phyloP scores from a whole-genome alignment of 1,140 invertebrate genomes.

The Drosophila micromelanica region DNA sequence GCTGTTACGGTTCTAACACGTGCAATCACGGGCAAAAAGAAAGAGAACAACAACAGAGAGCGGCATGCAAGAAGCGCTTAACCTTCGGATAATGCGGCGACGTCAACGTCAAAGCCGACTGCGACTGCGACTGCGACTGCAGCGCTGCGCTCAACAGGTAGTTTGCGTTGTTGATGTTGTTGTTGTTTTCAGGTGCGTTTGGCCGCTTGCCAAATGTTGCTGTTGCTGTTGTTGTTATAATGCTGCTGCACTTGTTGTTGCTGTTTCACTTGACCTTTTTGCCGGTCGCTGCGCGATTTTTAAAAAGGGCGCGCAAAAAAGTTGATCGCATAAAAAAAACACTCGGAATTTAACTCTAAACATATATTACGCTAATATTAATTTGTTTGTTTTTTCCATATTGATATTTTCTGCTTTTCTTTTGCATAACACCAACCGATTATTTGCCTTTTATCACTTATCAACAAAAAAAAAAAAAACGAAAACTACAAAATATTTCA shows the following conservation, averaged over 20 bases:
- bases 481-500: too few species aligned
- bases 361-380: conserved; percentile 17
- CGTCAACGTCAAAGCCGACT: not conserved
- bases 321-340: not conserved
- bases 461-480: conserved; percentile 29
- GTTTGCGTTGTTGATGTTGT: conserved; percentile 1
- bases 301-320: not conserved
- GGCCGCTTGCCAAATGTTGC: conserved; percentile 12
- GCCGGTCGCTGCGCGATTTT: conserved; percentile 8
- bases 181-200: not conserved
- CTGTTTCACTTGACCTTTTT: conserved; percentile 24
- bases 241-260: conserved; percentile 22
- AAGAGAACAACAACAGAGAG: not conserved
- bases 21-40: not conserved
- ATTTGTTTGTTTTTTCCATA: conserved; percentile 5
- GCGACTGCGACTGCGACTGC: not conserved
- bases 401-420: not conserved
- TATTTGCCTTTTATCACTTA: conserved; percentile 17
- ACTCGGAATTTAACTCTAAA: not conserved
- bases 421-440: conserved; percentile 32
- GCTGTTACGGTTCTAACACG: not conserved
- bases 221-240: not conserved
- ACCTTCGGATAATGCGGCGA: not conserved
- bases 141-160: conserved; percentile 44
- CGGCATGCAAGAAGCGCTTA: not conserved